A percentile compares a stretch with the other conserved stretches of the same genome.
Evolutionary conservation across 2,888 invertebrate genomes (phyloP).

Genomic region (Diaprepes abbreviatus): DNA sequence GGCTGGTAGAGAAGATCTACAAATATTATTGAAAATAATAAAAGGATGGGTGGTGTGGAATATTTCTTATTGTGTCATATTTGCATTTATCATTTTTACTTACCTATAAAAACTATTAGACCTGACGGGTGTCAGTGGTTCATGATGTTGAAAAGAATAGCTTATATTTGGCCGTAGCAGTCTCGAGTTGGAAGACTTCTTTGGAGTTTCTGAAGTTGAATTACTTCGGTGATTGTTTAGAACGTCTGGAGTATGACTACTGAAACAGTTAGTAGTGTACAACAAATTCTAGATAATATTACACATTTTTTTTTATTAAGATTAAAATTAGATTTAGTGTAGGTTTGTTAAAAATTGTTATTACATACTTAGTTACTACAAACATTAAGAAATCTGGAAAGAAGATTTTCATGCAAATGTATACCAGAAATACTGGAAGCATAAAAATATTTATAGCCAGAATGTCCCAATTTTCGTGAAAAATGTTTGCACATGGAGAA

Average conservation of each 20-base stretch:
- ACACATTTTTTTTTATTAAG: too few relatives aligned
- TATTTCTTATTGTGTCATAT: neutral
- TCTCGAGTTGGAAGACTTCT: constrained; percentile 50
- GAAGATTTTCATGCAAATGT: too few relatives aligned
- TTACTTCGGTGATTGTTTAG: constrained; percentile 54
- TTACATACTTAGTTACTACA: too few relatives aligned
- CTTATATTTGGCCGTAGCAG: constrained; percentile 62
- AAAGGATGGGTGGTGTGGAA: too few relatives aligned
- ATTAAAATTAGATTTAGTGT: too few relatives aligned
- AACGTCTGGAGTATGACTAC: constrained; percentile 55
- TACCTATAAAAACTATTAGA: constrained; percentile 60
- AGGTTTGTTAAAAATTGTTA: too few relatives aligned
- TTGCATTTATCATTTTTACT: neutral
- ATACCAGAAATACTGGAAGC: too few relatives aligned
- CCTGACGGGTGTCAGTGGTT: constrained; percentile 59
- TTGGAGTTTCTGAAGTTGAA: constrained; percentile 47
- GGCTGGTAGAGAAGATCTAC: constrained; percentile 45
- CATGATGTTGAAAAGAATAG: constrained; percentile 61
- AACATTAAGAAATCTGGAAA: too few relatives aligned
- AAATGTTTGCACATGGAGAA: too few relatives aligned
- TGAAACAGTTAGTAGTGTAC: constrained; percentile 50
- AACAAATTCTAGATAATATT: too few relatives aligned
- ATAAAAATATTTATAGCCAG: too few relatives aligned
- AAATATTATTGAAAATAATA: neutral
- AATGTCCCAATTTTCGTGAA: too few relatives aligned